phyloP scores from a whole-genome alignment of 1,140 invertebrate species.

The Dryas iulia region DNA sequence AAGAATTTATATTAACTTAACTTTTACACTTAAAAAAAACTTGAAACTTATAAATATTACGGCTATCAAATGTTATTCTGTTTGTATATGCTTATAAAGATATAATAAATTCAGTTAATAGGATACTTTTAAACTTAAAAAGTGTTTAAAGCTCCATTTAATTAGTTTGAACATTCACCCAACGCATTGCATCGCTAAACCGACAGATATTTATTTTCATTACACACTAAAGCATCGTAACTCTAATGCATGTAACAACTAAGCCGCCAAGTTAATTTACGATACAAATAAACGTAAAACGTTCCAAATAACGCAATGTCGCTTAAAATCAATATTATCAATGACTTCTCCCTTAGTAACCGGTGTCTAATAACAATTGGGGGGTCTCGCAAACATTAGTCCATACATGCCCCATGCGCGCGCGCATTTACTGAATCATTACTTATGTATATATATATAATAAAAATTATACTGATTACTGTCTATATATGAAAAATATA shows the following conservation, averaged over 20 bases:
- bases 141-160: slow-evolving; percentile 9
- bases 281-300: background rate
- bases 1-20: background rate
- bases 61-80: too few relatives aligned
- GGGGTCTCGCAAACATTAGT: slow-evolving; percentile 22
- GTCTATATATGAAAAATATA: too few relatives aligned
- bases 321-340: background rate
- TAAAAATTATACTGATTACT: too few relatives aligned
- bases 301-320: background rate
- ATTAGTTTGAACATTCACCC: slow-evolving; percentile 15
- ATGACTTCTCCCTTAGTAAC: slow-evolving; percentile 48
- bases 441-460: too few relatives aligned
- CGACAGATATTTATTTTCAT: slow-evolving; percentile 30
- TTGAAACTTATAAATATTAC: background rate
- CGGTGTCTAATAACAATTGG: slow-evolving; percentile 41
- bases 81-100: background rate
- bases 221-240: slow-evolving; percentile 9
- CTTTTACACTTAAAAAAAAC: background rate
- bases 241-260: slow-evolving; percentile 4
- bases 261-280: background rate
- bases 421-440: slow-evolving; percentile 33
- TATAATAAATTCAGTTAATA: background rate
- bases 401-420: slow-evolving; percentile 44
- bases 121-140: background rate
- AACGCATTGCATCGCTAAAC: slow-evolving; percentile 15